phyloP scores from a whole-genome alignment of 2,888 invertebrate species.

The Noctua comes region DNA sequence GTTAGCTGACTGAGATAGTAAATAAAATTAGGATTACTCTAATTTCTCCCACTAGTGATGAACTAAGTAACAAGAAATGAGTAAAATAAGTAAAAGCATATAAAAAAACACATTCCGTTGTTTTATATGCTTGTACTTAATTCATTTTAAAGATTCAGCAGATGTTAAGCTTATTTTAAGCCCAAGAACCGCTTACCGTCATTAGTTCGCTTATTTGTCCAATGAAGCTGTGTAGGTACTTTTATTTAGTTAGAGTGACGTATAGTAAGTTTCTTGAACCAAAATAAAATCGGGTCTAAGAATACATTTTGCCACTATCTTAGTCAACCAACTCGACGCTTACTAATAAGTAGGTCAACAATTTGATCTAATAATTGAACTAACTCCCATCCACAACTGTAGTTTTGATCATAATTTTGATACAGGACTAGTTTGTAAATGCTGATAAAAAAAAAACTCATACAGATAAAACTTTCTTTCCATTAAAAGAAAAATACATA shows the following conservation, averaged over 20 bases:
- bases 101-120: no score
- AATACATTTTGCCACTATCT: neutral
- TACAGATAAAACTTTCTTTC: neutral
- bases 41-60: neutral
- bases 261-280: neutral
- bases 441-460: neutral
- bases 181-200: neutral
- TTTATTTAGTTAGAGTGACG: neutral
- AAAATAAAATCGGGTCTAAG: neutral
- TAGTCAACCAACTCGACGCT: conserved; percentile 23
- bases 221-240: neutral
- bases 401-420: conserved; percentile 24
- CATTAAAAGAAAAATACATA: neutral
- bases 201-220: no score
- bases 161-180: neutral
- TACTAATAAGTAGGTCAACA: conserved; percentile 50
- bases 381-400: conserved; percentile 30
- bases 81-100: no score
- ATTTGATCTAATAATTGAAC: conserved; percentile 63
- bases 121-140: neutral
- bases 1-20: conserved; percentile 21
- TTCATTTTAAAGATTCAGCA: neutral
- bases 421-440: conserved; percentile 36
- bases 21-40: neutral
- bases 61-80: no score